phyloP scores from a whole-genome alignment of 1,140 invertebrate genomes.

The Pentalonia nigronervosa region DNA sequence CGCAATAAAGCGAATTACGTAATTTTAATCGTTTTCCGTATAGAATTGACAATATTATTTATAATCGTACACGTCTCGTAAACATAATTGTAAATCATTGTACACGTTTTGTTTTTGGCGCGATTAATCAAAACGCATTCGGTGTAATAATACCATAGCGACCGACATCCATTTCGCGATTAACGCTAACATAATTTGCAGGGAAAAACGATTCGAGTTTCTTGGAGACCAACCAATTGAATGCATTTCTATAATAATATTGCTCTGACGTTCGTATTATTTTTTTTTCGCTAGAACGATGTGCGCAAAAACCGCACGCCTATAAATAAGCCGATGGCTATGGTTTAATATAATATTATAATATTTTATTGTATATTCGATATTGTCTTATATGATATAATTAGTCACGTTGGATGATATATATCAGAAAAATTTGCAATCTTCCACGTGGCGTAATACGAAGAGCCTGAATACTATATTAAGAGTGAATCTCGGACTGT shows the following conservation, averaged over 20 bases:
- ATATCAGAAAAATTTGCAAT: too few species aligned
- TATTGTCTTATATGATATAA: too few species aligned
- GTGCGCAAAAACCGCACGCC: neutral
- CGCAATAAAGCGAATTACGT: neutral
- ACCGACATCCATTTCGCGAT: neutral
- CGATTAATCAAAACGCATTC: neutral
- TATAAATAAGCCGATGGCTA: neutral
- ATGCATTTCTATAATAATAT: neutral
- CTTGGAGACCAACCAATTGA: slow-evolving; percentile 3
- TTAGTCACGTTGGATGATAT: too few species aligned
- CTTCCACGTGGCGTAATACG: too few species aligned
- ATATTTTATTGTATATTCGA: neutral
- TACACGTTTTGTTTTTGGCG: neutral
- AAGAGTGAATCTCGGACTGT: too few species aligned
- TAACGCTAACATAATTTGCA: neutral
- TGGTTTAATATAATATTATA: neutral
- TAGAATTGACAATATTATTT: neutral
- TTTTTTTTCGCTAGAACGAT: neutral
- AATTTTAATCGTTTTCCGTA: neutral
- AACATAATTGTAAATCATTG: neutral
- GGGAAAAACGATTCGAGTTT: neutral
- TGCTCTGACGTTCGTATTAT: neutral
- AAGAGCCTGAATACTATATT: too few species aligned
- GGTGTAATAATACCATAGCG: neutral
- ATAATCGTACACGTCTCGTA: neutral